Evolutionary conservation across 2,797 vertebrate genomes (phyloP), one percentile per base, ranked within the genome.

Genomic region (Hypotaenidia okinawae): DNA sequence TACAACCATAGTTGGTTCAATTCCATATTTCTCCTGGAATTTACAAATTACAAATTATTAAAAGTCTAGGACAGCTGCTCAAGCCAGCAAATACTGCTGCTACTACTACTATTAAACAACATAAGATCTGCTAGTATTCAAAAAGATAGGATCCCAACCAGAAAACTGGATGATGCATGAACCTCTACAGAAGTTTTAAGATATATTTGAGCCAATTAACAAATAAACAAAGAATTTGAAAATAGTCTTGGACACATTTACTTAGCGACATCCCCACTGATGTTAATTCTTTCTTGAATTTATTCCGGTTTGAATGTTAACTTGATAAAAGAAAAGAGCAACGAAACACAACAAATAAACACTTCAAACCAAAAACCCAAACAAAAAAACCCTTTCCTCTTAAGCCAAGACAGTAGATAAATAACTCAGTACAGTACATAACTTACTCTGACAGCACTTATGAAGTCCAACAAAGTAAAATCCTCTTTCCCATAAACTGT

Each of bases 1-100:
- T n/a, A 99, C 99, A n/a, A 99, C 99, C 99, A 99, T 99, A 6
- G 98, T 99, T 79, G 99, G 99, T 96, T 99, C 99, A 95, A 99
- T 98, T 83, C 99, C 99, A 1, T 99, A 99, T 90, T 99, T 99
- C 84, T 99, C 99, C 99, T 99, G 91, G 47, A 97, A 96, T 87
- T 90, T 49, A 95, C 7, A 89, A 93, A 92, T 90, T 33, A 51
- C 72, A 90, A 78, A 9, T 70, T 67, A 58, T 87, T 94, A 68
- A 37, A 96, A 33, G 57, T 76, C 9, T 62, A 47, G 11, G 43
- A 68, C 12, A 89, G 57, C 73, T 66, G 28, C n/a, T 75, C 8
- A 80, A 91, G 41, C 10, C 41, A 94, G 32, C 16, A 89, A 49
- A 55, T 72, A 61, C 9, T 70, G 43, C 24, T 35, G n/a, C 24